Conservation (phyloP, 2,888 invertebrate genomes). For the Nephrotoma guestfalica region DNA sequence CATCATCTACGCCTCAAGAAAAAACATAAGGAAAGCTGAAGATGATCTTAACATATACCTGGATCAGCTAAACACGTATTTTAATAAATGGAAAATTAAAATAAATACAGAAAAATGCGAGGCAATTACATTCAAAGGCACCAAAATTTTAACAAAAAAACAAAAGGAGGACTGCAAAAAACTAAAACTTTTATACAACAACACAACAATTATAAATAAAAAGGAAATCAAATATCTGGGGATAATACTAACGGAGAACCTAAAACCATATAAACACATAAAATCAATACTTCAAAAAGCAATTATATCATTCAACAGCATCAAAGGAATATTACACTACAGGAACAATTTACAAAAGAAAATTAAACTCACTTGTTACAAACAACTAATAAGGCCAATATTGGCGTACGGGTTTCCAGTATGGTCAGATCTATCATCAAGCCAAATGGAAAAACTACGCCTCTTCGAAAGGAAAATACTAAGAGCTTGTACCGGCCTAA, state of each 20-base stretch:
- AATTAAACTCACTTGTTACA: not conserved
- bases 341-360: not conserved
- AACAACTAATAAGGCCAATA: not conserved
- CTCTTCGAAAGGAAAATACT: not conserved
- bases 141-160: not conserved
- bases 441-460: too few species aligned
- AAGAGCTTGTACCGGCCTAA: not conserved
- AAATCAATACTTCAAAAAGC: not conserved
- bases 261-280: not conserved
- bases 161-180: not conserved
- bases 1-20: not conserved
- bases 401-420: not conserved
- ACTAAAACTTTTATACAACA: not conserved
- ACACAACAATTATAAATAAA: not conserved
- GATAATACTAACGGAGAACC: not conserved
- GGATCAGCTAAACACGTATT: not conserved
- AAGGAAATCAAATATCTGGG: not conserved
- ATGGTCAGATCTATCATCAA: not conserved
- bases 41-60: too few species aligned
- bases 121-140: not conserved
- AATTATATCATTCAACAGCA: not conserved
- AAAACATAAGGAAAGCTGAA: not conserved
- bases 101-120: not conserved
- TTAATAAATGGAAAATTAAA: not conserved
- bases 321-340: not conserved